Conservation (phyloP, 2,888 invertebrate genomes). For the Ormyrus thymus region DNA sequence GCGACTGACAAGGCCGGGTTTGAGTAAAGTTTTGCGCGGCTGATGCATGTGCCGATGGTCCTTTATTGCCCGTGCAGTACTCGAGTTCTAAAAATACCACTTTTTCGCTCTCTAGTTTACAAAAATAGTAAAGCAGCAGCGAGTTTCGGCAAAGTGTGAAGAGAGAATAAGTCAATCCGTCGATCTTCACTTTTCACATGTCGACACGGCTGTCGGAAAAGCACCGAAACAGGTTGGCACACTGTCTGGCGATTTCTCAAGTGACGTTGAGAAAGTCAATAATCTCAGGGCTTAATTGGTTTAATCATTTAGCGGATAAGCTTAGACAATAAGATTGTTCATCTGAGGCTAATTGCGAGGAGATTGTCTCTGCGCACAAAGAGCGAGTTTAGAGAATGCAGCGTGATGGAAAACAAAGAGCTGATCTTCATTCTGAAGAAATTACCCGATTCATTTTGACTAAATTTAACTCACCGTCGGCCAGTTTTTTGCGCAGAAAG, state of each 20-base stretch:
- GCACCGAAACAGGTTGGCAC: neutral
- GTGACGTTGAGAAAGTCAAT: conserved; percentile 31
- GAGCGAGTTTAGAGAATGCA: neutral
- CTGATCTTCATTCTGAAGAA: conserved; percentile 6
- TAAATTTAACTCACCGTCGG: too few relatives aligned
- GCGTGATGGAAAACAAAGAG: conserved; percentile 7
- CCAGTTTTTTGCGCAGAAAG: too few relatives aligned
- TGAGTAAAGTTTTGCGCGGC: neutral
- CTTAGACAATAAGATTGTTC: conserved; percentile 25
- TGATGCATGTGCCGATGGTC: too few relatives aligned
- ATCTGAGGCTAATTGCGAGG: conserved; percentile 30
- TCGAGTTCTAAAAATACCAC: too few relatives aligned
- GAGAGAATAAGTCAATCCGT: too few relatives aligned
- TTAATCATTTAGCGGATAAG: conserved; percentile 32
- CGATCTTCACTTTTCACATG: too few relatives aligned
- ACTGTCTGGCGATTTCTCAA: conserved; percentile 14
- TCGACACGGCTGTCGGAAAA: neutral
- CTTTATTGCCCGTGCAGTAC: too few relatives aligned
- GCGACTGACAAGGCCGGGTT: neutral
- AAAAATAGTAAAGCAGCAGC: too few relatives aligned
- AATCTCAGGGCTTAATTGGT: conserved; percentile 14
- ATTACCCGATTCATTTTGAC: neutral
- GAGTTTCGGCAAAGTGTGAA: too few relatives aligned
- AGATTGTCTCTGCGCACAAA: conserved; percentile 31
- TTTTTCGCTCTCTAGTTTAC: too few relatives aligned